Evolutionary conservation across 2,113 vertebrate species (phyloP), one percentile per base, ranked within the genome.

Genomic region (Coryphaenoides rupestris): DNA sequence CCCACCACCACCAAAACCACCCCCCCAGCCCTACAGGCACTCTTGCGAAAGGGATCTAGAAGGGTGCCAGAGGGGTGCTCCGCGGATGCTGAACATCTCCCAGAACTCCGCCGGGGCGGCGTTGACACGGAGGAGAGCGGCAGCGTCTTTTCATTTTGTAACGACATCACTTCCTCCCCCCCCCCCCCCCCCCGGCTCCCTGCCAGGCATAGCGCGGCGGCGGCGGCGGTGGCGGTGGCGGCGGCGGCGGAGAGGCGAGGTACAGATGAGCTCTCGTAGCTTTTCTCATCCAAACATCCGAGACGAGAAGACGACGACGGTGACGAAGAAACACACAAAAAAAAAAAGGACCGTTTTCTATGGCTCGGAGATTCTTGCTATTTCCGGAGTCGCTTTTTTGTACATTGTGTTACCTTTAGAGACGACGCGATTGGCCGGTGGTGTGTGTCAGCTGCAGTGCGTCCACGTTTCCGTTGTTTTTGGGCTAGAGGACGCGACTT

Each of bases 401-500:
- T 92, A 92, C 86, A 77, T 87, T 84, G 90, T 91, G 86, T 89
- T 90, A 90, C 85, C 83, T 91, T 89, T 90, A 91, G 89, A 89
- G 65, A 67, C 49, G 78, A 60, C 67, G 56, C 16, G 61, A 57
- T 53, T n/a, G 60, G 69, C 60, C 74, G 75, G 82, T 92, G 84
- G 68, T 84, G 81, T 88, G 79, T 89, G 75, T 88, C 76, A 70
- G 80, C 83, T 84, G 40, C 40, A 45, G 40, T 45, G 70, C 77
- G 75, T 88, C 74, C 75, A 82, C 81, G 77, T 86, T 74, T 72
- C 68, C 80, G 73, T 82, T 77, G 78, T 66, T 81, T n/a, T 83
- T 80, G 80, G 81, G 60, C 61, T 78, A 68, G 72, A 69, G 80
- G 77, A 75, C 75, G 72, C 82, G 79, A 86, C 75, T 58, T 56